Base-by-base conservation (phyloP, 1,140 invertebrate genomes). In the Scaptomyza hsui region DNA sequence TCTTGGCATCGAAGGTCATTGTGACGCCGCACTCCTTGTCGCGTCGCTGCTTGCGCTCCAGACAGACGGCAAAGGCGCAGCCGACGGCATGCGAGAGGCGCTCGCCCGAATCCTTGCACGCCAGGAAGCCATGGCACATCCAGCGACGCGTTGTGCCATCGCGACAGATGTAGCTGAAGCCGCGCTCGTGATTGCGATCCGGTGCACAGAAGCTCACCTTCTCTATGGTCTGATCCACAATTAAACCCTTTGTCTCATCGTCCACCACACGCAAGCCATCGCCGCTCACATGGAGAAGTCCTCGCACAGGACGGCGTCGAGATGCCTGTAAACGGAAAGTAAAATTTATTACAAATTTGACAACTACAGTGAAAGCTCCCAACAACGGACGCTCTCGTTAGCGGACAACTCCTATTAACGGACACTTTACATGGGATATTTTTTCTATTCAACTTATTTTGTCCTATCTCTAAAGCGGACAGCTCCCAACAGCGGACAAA, bases 171-270 rank as follows among this genome's bases (percentile, higher is more conserved):
- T 94, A 94, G 72, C 93, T 94, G 92, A 99, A 99, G 9, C 99
- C 99, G 75, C 97, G 96, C 78, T 99, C 98, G 89, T 99, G 97
- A 92, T 99, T 99, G 61, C 98, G 94, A 92, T 99, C 99, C 0
- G 99, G 99, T 6, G 99, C 98, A 93, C 99, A 99, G 92, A 99
- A 99, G 2, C 98, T 99, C 0, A 99, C 99, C 92, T 99, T 99
- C 90, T 99, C 99, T 68, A 99, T 99, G 3, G 99, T 99, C 92
- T 99, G 99, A 93, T 99, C 99, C 12, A 99, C 98, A 72, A 99
- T 98, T 47, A 99, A 93, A 21, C 98, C 98, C 93, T 99, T 99
- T 7, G 98, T 99, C 88, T 99, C 98, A 86, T 99, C 98, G 92
- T 99, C 99, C 0, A 99, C 99, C 1, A 99, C 98, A 6, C 99